Base-by-base conservation (phyloP, 2,113 vertebrate species). In the Chunga burmeisteri region DNA sequence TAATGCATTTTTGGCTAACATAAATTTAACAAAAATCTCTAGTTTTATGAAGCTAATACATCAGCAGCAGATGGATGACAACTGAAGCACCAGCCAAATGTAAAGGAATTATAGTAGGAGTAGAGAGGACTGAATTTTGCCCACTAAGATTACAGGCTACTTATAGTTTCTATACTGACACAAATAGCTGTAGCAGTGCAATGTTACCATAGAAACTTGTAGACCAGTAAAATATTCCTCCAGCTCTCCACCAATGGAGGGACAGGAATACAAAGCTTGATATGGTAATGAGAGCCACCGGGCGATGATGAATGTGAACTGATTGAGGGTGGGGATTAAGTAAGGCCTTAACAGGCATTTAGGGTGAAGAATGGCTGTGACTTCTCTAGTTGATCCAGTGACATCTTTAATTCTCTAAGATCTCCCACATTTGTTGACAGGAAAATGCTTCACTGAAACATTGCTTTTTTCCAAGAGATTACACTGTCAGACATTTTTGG, bases 191-290 rank as follows among this genome's bases (percentile, higher is more conserved):
- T 84, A 95, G 95, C 93, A 97, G 92, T 18, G 40, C 82, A 79
- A 50, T 65, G 97, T 98, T 98, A 85, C 96, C 96, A 98, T 98
- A 90, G 97, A 92, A 98, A 98, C 97, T 81, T 87, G 83, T 80
- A 93, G 96, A 93, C 94, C 96, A 97, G 96, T 97, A 90, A 97
- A 96, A 94, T 74, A 94, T 91, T 91, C 77, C 81, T 87, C 30
- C 53, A 92, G 74, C 49, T 91, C 59, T 95, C 92, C 81, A 78
- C 97, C 96, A 98, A 91, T 93, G 80, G 59, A 77, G 71, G 58
- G 66, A 84, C 7, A 7, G 73, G 49, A 97, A 93, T 81, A 81
- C 32, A 96, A 91, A 97, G 89, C 94, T 94, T 52, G 59, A 42
- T 87, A 93, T 83, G 91, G 78, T 96, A 97, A 97, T 96, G 86